Evolutionary conservation across 2,888 invertebrate species (phyloP).

Genomic region (Shargacucullia verbasci): DNA sequence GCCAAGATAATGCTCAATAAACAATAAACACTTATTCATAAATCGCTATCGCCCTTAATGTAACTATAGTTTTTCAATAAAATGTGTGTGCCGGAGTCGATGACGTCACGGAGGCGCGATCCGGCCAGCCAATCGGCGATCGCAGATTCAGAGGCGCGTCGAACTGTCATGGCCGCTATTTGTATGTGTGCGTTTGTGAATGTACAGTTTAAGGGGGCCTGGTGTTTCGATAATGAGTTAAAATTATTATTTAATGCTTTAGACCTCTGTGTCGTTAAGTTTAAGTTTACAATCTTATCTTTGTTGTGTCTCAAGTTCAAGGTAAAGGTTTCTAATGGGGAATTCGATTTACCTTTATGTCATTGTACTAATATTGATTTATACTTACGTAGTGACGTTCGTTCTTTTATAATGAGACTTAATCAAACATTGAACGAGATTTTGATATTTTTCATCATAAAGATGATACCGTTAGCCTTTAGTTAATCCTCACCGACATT

Average conservation of each 20-base stretch:
- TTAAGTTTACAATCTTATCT: conserved; percentile 16
- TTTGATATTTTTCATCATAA: too few species aligned
- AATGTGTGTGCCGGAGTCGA: conserved; percentile 68
- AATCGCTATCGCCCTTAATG: conserved; percentile 66
- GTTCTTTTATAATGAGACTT: too few species aligned
- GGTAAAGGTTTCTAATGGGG: conserved; percentile 21
- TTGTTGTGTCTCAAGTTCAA: conserved; percentile 17
- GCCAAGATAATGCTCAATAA: conserved; percentile 11
- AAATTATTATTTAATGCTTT: conserved; percentile 30
- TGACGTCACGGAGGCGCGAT: conserved; percentile 82
- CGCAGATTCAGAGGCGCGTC: conserved; percentile 75
- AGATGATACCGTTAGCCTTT: too few species aligned
- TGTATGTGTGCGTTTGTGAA: conserved; percentile 58
- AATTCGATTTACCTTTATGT: conserved; percentile 5
- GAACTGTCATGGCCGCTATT: conserved; percentile 73
- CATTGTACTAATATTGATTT: not conserved
- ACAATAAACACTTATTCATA: conserved; percentile 24
- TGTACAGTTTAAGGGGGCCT: conserved; percentile 34
- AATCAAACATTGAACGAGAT: too few species aligned
- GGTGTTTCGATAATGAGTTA: conserved; percentile 33
- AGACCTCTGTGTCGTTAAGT: conserved; percentile 10
- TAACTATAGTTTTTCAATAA: conserved; percentile 64
- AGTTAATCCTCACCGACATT: too few species aligned
- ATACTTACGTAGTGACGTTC: too few species aligned
- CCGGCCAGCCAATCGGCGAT: conserved; percentile 71